phyloP scores from a whole-genome alignment of 2,797 vertebrate genomes.

The Gobio occitaniae region DNA sequence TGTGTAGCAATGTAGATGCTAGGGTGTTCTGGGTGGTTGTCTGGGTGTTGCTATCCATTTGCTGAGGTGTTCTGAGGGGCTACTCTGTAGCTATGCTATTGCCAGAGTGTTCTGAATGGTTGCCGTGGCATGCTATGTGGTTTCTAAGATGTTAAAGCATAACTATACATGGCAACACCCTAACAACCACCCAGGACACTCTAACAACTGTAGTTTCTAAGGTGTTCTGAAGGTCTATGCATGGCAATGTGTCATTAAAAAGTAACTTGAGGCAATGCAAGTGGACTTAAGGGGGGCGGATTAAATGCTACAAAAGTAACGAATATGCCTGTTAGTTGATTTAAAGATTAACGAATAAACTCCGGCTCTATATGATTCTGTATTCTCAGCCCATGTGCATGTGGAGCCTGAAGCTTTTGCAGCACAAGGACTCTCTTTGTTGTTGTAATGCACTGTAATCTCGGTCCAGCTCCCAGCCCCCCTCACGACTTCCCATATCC shows the following conservation, averaged over 20 bases:
- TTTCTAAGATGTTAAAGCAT: not conserved
- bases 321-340: not conserved
- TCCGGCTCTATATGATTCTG: not conserved
- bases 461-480: constrained; percentile 20
- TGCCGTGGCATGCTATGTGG: not conserved
- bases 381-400: constrained; percentile 33
- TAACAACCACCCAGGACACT: too few relatives aligned
- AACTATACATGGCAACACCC: too few relatives aligned
- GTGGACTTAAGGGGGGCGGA: not conserved
- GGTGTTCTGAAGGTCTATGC: not conserved
- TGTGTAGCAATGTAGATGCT: not conserved
- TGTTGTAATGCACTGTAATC: constrained; percentile 42
- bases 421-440: constrained; percentile 50
- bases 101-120: not conserved
- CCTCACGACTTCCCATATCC: constrained; percentile 8
- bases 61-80: not conserved
- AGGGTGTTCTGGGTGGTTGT: not conserved
- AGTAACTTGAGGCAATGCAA: not conserved
- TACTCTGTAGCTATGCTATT: not conserved
- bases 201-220: not conserved
- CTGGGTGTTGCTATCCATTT: not conserved
- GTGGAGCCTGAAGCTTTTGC: constrained; percentile 6
- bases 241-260: not conserved
- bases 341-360: constrained; percentile 17
- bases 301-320: not conserved